Evolutionary conservation across 2,888 invertebrate species (phyloP), one percentile per base, ranked within the genome.

Genomic region (Nineta flava): DNA sequence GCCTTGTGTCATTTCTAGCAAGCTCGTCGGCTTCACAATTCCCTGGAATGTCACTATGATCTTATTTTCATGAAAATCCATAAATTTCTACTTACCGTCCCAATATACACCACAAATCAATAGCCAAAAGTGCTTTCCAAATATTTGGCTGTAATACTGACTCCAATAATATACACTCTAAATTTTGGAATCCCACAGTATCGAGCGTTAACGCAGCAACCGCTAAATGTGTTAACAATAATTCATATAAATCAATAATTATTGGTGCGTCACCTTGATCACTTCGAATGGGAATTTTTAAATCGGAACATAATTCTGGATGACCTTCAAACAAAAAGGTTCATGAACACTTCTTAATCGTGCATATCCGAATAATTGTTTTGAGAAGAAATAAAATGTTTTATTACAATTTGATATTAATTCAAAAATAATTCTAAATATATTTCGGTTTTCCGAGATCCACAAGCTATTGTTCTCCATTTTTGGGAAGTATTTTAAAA

Each of bases 91-190:
- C n/a, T 54, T 57, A 64, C 64, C 58, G 57, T 31, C 59, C 52
- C 51, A 61, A 53, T 41, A 60, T 55, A 49, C 54, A 54, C 60
- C 60, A 64, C 46, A 61, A 50, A 46, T 64, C 64, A 15, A 56
- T 50, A 4, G 61, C 59, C 21, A 63, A 52, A 40, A 64, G 46
- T 13, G 59, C 56, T 51, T 49, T 47, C 59, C 61, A 61, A 44
- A 59, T 49, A 43, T 58, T 50, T 45, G 55, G 52, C 47, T 59
- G 55, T 15, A 62, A 49, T 35, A 62, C 12, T 51, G 57, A 55
- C 52, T 57, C 55, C 12, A 60, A 48, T 47, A 64, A 53, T 45
- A 58, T 49, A 3, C 49, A 32, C 49, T 62, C 61, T 15, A 59
- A 44, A 43, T 54, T 42, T 45, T 35, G 17, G 52, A 56, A 60